Evolutionary conservation across 2,888 invertebrate genomes (phyloP).

Genomic region (Vannuccia rotundouncinata): DNA sequence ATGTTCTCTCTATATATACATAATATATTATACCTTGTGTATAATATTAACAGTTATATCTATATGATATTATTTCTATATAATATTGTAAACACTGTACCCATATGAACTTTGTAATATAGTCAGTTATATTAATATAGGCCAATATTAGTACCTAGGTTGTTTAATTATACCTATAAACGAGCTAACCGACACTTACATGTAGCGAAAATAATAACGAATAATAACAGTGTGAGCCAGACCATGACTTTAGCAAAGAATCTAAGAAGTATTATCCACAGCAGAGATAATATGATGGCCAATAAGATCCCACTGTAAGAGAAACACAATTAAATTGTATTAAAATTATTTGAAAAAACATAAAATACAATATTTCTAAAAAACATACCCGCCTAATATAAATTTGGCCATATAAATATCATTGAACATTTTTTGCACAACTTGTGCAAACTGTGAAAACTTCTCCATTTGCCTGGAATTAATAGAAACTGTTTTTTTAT

Average conservation of each 20-base stretch:
- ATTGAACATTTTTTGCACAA: background rate
- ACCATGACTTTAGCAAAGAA: slow-evolving; percentile 80
- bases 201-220: slow-evolving; percentile 64
- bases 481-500: too few species aligned
- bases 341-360: background rate
- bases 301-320: slow-evolving; percentile 60
- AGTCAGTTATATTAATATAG: too few species aligned
- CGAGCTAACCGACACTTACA: too few species aligned
- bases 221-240: slow-evolving; percentile 74
- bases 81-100: too few species aligned
- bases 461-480: background rate
- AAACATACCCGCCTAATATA: background rate
- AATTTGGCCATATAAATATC: background rate
- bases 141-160: too few species aligned
- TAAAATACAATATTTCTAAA: background rate
- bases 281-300: slow-evolving; percentile 69
- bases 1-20: too few species aligned
- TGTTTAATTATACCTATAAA: too few species aligned
- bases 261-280: slow-evolving; percentile 79
- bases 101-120: too few species aligned
- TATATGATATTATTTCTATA: too few species aligned
- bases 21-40: too few species aligned
- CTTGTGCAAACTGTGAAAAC: background rate
- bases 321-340: background rate
- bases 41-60: too few species aligned